phyloP scores from a whole-genome alignment of 2,888 invertebrate species.

The Hirtodrosophila alboralis region DNA sequence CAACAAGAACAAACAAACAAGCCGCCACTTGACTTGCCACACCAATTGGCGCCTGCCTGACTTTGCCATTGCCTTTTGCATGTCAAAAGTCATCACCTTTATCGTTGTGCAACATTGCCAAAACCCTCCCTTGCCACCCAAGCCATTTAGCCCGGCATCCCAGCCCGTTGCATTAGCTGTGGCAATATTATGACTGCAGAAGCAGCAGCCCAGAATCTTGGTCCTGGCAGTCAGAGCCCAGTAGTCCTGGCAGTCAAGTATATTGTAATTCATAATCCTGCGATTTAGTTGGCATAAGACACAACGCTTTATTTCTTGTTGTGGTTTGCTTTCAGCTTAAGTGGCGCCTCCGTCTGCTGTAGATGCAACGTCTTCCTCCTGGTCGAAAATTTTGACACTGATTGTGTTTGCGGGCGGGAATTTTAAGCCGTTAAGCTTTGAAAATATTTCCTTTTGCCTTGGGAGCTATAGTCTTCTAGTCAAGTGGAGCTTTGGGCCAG shows the following conservation, averaged over 20 bases:
- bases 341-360: constrained; percentile 40
- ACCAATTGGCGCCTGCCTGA: constrained; percentile 48
- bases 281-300: constrained; percentile 76
- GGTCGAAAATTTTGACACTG: constrained; percentile 75
- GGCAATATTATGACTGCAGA: constrained; percentile 74
- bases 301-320: constrained; percentile 74
- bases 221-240: constrained; percentile 18
- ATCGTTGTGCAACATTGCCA: constrained; percentile 55
- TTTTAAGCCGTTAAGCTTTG: constrained; percentile 69
- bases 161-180: constrained; percentile 60
- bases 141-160: constrained; percentile 57
- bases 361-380: constrained; percentile 15
- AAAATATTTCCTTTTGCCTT: constrained; percentile 60
- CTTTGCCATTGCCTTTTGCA: constrained; percentile 52
- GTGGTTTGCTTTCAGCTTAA: constrained; percentile 72
- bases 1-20: constrained; percentile 55
- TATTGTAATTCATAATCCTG: constrained; percentile 80
- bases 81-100: constrained; percentile 79
- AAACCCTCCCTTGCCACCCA: background rate
- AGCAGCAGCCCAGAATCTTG: constrained; percentile 1
- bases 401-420: constrained; percentile 64
- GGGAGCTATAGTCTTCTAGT: constrained; percentile 26
- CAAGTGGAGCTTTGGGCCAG: constrained; percentile 38
- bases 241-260: constrained; percentile 59
- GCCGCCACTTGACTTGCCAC: constrained; percentile 61